Evolutionary conservation across 2,888 invertebrate genomes (phyloP).

Genomic region (Cotesia congregata): DNA sequence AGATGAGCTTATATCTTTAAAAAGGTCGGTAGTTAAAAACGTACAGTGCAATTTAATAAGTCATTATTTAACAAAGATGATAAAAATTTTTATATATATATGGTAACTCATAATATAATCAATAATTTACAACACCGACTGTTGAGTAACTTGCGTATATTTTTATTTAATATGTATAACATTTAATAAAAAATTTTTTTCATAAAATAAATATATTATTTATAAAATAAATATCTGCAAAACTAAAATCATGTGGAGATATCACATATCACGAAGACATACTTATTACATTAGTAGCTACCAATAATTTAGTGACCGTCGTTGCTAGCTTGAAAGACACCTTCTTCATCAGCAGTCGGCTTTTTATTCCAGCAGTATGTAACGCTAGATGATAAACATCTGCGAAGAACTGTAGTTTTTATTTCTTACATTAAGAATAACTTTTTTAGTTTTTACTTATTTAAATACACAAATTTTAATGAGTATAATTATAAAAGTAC

Average conservation of each 20-base stretch:
- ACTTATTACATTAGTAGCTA: conserved; percentile 76
- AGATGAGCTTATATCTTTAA: too few relatives aligned
- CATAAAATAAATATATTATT: neutral
- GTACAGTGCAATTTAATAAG: too few relatives aligned
- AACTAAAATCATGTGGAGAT: neutral
- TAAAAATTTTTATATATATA: too few relatives aligned
- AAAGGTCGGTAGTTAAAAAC: too few relatives aligned
- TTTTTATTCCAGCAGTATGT: conserved; percentile 76
- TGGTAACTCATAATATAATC: too few relatives aligned
- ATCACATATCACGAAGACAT: conserved; percentile 72
- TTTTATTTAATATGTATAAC: neutral
- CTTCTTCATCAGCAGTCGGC: conserved; percentile 73
- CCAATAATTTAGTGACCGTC: conserved; percentile 75
- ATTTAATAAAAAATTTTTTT: neutral
- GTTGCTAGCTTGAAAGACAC: conserved; percentile 75
- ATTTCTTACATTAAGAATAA: neutral
- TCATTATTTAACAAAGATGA: too few relatives aligned
- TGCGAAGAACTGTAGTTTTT: conserved; percentile 76
- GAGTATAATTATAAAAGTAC: conserved; percentile 41
- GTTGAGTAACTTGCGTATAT: neutral
- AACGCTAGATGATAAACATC: conserved; percentile 81
- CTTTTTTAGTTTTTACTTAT: neutral
- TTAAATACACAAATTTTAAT: neutral
- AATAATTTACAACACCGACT: neutral
- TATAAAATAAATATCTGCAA: conserved; percentile 4